A percentile compares a stretch with the other conserved stretches of the same genome.
phyloP scores from a whole-genome alignment of 2,113 vertebrate species.

The Pollimyrus isidori region DNA sequence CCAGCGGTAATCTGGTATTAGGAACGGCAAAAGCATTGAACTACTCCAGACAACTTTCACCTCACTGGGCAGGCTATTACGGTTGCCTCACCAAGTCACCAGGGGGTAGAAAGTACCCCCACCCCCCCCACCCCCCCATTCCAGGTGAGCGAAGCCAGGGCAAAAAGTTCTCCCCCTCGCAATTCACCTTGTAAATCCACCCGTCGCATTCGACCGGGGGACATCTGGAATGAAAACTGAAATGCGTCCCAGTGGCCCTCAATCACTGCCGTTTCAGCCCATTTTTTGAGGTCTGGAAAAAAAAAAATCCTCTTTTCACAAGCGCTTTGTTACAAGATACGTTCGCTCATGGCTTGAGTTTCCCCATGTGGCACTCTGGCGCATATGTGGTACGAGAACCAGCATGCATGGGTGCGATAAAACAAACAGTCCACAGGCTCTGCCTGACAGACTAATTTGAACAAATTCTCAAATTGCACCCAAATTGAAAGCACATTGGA shows the following conservation, averaged over 20 bases:
- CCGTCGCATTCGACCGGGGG: conserved; percentile 25
- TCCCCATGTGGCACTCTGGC: conserved; percentile 19
- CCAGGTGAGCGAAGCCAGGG: conserved; percentile 33
- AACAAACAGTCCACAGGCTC: conserved; percentile 59
- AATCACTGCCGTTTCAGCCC: conserved; percentile 45
- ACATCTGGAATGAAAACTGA: conserved; percentile 57
- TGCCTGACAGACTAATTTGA: conserved; percentile 68
- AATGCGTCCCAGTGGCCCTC: conserved; percentile 45
- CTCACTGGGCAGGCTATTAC: conserved; percentile 61
- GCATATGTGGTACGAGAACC: conserved; percentile 60
- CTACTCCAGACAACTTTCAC: conserved; percentile 32
- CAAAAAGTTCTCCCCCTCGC: conserved; percentile 47
- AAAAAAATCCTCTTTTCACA: conserved; percentile 21
- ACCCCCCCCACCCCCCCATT: conserved; percentile 48
- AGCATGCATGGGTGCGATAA: conserved; percentile 61
- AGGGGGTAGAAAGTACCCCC: conserved; percentile 58
- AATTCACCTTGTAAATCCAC: conserved; percentile 15
- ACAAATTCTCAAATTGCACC: conserved; percentile 74
- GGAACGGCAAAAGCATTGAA: conserved; percentile 53
- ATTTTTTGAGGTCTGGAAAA: conserved; percentile 35
- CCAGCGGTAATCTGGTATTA: conserved; percentile 63
- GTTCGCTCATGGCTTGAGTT: conserved; percentile 26
- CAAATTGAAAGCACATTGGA: conserved; percentile 76
- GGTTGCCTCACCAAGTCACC: conserved; percentile 67
- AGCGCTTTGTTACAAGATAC: conserved; percentile 34